Conservation (phyloP, 2,888 invertebrate species). For the Euspilapteryx auroguttella region DNA sequence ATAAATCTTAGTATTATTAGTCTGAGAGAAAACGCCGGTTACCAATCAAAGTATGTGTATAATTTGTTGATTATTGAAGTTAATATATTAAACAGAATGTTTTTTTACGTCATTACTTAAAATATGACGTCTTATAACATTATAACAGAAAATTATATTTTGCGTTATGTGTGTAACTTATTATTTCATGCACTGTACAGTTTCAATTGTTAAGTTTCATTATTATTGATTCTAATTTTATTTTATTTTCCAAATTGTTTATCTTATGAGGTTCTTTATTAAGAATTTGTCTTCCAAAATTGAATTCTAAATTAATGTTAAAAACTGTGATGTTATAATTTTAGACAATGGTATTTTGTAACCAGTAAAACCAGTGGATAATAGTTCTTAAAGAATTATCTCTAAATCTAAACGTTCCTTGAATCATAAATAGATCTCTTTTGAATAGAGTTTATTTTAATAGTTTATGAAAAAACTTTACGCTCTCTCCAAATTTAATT, state of each 20-base stretch:
- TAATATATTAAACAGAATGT: conserved; percentile 34
- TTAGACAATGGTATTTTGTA: conserved; percentile 7
- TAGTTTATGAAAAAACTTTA: conserved; percentile 6
- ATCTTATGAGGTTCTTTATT: background rate
- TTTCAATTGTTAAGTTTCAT: too few relatives aligned
- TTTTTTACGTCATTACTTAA: too few relatives aligned
- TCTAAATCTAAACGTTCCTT: conserved; percentile 47
- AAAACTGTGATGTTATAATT: conserved; percentile 44
- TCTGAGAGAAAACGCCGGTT: conserved; percentile 61
- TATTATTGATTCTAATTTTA: too few relatives aligned
- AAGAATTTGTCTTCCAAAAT: conserved; percentile 9
- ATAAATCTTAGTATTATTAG: conserved; percentile 48
- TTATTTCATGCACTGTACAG: background rate
- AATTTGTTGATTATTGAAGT: conserved; percentile 59
- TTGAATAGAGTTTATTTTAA: conserved; percentile 6
- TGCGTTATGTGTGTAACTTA: background rate
- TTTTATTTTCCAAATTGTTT: conserved; percentile 4
- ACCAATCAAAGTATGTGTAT: conserved; percentile 59
- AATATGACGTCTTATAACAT: too few relatives aligned
- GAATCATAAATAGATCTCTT: conserved; percentile 57
- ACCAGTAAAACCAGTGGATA: background rate
- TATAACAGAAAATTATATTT: too few relatives aligned
- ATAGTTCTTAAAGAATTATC: conserved; percentile 37
- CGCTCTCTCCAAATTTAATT: conserved; percentile 12
- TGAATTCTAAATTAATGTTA: conserved; percentile 38